A percentile compares a stretch with the other conserved stretches of the same genome.
These are phyloP conservation scores for Onychorhynchus coronatus DNA, from an alignment of 2,113 vertebrate species.

Conservation along the genomic window DNA sequence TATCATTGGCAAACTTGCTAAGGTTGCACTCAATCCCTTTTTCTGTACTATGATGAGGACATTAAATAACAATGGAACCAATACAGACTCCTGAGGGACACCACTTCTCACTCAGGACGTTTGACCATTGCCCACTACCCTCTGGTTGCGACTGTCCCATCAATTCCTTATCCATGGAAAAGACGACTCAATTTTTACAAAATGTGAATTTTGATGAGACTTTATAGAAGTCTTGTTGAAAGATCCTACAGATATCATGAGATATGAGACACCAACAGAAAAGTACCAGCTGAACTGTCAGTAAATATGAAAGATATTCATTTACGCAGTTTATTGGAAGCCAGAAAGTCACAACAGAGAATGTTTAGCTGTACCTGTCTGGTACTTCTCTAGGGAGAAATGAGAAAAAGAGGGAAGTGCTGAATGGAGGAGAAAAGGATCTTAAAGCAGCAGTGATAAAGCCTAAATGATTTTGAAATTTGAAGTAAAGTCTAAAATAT, in stretches of 20 bases:
- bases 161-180: not conserved
- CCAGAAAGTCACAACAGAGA: not conserved
- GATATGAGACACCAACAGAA: not conserved
- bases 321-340: not conserved
- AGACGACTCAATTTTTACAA: not conserved
- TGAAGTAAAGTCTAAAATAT: not conserved
- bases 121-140: too few species aligned
- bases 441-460: not conserved
- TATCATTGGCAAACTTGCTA: not conserved
- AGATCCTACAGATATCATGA: not conserved
- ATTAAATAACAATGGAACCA: too few species aligned
- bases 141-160: not conserved
- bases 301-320: not conserved
- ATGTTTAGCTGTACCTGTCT: not conserved
- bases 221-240: not conserved
- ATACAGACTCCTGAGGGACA: too few species aligned
- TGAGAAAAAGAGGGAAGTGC: not conserved
- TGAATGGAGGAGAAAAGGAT: not conserved
- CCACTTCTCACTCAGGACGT: not conserved
- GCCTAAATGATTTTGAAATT: not conserved
- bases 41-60: not conserved
- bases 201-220: not conserved
- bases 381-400: not conserved
- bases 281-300: not conserved
- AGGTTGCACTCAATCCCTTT: fast-evolving